phyloP scores from a whole-genome alignment of 2,888 invertebrate species.

The Dynastes grantii region DNA sequence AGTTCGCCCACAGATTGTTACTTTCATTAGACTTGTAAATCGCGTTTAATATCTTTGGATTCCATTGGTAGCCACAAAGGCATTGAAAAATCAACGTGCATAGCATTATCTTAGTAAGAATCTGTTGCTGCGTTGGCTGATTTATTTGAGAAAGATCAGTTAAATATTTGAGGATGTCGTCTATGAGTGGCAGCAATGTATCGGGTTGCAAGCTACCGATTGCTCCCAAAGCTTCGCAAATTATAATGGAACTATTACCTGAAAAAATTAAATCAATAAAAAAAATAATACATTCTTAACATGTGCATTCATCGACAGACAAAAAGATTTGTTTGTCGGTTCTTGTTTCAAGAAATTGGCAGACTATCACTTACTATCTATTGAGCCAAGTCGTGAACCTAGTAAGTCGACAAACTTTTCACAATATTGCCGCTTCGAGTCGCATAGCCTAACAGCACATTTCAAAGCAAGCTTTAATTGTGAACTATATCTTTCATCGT shows the following conservation, averaged over 20 bases:
- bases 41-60: conserved; percentile 74
- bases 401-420: conserved; percentile 78
- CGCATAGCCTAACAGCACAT: conserved; percentile 82
- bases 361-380: conserved; percentile 65
- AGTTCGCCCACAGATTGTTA: conserved; percentile 88
- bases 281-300: not conserved
- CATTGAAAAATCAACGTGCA: conserved; percentile 90
- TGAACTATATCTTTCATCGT: conserved; percentile 71
- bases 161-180: conserved; percentile 72
- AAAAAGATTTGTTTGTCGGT: too few relatives aligned
- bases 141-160: conserved; percentile 65
- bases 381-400: conserved; percentile 71
- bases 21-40: conserved; percentile 72
- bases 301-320: too few relatives aligned
- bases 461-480: conserved; percentile 79
- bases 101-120: conserved; percentile 80
- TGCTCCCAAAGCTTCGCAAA: conserved; percentile 85
- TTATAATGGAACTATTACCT: conserved; percentile 70
- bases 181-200: conserved; percentile 74
- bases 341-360: too few relatives aligned
- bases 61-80: conserved; percentile 81
- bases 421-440: conserved; percentile 77
- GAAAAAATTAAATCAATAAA: conserved; percentile 53
- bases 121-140: conserved; percentile 64
- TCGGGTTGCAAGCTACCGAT: conserved; percentile 78